These are phyloP conservation scores for Lithophane ornitopus DNA, from an alignment of 2,888 invertebrate species.

Conservation along the genomic window DNA sequence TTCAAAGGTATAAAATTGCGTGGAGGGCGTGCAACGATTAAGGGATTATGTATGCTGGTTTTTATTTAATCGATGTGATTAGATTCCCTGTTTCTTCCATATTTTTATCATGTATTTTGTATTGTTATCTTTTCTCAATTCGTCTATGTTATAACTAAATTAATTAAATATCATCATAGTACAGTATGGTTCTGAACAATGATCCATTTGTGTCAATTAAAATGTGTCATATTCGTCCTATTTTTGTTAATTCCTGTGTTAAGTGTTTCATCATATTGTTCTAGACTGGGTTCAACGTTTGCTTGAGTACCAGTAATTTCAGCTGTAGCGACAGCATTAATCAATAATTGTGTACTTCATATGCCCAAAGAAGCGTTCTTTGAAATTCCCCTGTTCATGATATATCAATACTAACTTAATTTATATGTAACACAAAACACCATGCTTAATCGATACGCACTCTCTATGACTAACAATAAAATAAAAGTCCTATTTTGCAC, in stretches of 20 bases:
- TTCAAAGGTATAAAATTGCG: slow-evolving; percentile 80
- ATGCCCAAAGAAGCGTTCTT: slow-evolving; percentile 2
- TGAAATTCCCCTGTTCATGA: slow-evolving; percentile 1
- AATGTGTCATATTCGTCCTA: slow-evolving; percentile 55
- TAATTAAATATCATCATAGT: slow-evolving; percentile 5
- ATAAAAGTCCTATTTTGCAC: slow-evolving; percentile 42
- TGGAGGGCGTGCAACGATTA: slow-evolving; percentile 71
- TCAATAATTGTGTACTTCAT: slow-evolving; percentile 47
- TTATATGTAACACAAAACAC: slow-evolving; percentile 21
- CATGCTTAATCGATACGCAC: slow-evolving; percentile 38
- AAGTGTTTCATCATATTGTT: slow-evolving; percentile 46
- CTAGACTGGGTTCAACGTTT: slow-evolving; percentile 39
- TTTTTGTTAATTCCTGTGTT: slow-evolving; percentile 52
- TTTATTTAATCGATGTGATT: slow-evolving; percentile 64
- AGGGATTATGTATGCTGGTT: slow-evolving; percentile 69
- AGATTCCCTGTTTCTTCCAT: slow-evolving; percentile 33
- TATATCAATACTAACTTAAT: slow-evolving; percentile 8
- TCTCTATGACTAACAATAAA: slow-evolving; percentile 18
- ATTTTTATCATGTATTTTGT: slow-evolving; percentile 33
- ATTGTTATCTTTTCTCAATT: slow-evolving; percentile 17
- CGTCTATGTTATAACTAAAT: neutral
- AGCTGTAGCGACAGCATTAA: slow-evolving; percentile 29
- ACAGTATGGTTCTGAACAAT: slow-evolving; percentile 4
- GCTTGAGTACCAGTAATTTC: slow-evolving; percentile 31
- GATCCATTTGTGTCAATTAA: slow-evolving; percentile 48